These are phyloP conservation scores for Apantesis nais DNA, from an alignment of 2,888 invertebrate genomes.

Conservation along the genomic window DNA sequence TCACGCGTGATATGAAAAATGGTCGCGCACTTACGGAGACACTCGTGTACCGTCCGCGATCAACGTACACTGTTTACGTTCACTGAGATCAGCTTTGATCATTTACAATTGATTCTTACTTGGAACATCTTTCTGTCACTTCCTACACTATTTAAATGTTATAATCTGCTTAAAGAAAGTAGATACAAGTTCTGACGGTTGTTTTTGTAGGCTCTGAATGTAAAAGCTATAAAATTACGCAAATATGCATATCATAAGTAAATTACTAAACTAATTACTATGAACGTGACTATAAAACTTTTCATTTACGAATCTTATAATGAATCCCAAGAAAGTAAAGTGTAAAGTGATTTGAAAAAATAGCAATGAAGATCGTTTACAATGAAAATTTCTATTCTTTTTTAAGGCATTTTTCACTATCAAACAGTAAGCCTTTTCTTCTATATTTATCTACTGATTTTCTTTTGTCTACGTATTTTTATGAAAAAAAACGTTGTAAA, in stretches of 20 bases:
- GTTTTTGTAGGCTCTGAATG: background rate
- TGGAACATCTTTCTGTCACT: background rate
- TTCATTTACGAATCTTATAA: background rate
- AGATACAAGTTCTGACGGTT: background rate
- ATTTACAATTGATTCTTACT: constrained; percentile 12
- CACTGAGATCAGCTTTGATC: constrained; percentile 18
- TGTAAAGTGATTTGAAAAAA: too few relatives aligned
- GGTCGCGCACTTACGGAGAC: constrained; percentile 53
- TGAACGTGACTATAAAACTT: background rate
- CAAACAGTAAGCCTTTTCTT: too few relatives aligned
- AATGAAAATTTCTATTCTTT: too few relatives aligned
- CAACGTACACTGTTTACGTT: constrained; percentile 16
- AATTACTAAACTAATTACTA: background rate
- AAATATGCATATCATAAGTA: too few relatives aligned
- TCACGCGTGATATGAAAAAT: constrained; percentile 83
- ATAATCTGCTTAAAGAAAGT: background rate
- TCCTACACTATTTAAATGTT: background rate
- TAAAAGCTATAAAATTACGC: background rate
- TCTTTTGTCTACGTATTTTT: too few relatives aligned
- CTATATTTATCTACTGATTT: too few relatives aligned
- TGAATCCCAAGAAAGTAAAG: too few relatives aligned
- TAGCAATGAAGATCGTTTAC: too few relatives aligned
- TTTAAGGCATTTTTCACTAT: too few relatives aligned
- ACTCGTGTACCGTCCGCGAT: constrained; percentile 35
- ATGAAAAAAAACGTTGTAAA: too few relatives aligned